Conservation (phyloP, 1,140 invertebrate species). For the Zaprionus inermis region DNA sequence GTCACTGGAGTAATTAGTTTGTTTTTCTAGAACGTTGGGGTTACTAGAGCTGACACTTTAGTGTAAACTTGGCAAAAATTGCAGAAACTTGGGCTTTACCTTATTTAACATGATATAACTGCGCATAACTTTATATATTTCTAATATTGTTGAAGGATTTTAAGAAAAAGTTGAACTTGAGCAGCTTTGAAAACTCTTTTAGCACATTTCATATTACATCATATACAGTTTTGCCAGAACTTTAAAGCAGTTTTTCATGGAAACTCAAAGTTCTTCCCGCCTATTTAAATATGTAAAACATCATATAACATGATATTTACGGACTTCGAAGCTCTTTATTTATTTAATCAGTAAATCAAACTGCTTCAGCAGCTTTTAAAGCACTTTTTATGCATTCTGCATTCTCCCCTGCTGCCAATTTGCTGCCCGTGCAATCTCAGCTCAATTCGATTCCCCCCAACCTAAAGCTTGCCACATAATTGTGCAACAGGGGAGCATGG, state of each 20-base stretch:
- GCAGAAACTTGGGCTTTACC: neutral
- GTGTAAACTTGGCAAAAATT: neutral
- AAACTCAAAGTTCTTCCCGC: no score
- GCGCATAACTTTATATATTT: neutral
- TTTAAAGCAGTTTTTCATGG: no score
- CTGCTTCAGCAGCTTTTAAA: neutral
- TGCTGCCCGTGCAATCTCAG: neutral
- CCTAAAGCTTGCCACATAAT: neutral
- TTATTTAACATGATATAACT: neutral
- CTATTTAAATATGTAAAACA: no score
- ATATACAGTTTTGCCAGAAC: no score
- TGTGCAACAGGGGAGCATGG: neutral
- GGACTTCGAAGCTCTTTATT: no score
- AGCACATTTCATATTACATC: no score
- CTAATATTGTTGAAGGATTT: neutral
- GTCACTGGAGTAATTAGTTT: neutral
- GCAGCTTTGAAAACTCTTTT: no score
- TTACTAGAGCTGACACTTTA: neutral
- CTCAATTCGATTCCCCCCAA: neutral
- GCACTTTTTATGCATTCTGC: neutral
- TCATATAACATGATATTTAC: no score
- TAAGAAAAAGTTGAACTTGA: no score
- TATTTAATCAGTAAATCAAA: no score
- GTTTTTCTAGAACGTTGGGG: neutral
- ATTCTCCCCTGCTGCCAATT: neutral